phyloP scores from a whole-genome alignment of 2,888 invertebrate genomes.

The Pammene fasciana region DNA sequence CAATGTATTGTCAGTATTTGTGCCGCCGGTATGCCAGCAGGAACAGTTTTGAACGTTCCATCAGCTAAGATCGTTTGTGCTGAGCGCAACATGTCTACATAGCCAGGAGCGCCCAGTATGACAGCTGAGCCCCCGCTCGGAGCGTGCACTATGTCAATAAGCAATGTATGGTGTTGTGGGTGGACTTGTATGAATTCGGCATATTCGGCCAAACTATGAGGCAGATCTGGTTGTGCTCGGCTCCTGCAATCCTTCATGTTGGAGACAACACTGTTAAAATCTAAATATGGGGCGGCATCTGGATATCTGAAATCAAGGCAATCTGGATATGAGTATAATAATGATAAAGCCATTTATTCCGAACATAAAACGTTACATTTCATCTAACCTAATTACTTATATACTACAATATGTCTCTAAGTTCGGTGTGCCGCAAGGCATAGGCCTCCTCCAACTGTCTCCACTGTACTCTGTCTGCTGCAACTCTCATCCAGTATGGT shows the following conservation, averaged over 20 bases:
- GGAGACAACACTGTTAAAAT: not conserved
- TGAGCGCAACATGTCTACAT: not conserved
- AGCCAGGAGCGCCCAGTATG: not conserved
- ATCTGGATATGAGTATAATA: too few species aligned
- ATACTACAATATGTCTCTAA: too few species aligned
- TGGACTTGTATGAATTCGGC: not conserved
- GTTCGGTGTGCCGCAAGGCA: too few species aligned
- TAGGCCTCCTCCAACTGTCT: too few species aligned
- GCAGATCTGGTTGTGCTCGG: not conserved
- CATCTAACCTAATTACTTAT: too few species aligned
- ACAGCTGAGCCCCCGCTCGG: not conserved
- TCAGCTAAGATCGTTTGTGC: not conserved
- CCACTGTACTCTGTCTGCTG: too few species aligned
- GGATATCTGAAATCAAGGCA: not conserved
- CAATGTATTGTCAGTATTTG: not conserved
- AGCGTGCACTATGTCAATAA: too few species aligned
- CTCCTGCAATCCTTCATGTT: not conserved
- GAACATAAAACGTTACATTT: too few species aligned
- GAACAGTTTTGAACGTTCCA: not conserved
- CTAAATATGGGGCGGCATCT: not conserved
- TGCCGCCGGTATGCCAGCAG: not conserved
- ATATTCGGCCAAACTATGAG: not conserved
- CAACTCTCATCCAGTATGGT: too few species aligned
- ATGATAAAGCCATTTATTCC: too few species aligned
- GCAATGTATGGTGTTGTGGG: too few species aligned